Conservation (phyloP, 2,888 invertebrate genomes). For the Drosophila aldrichi region DNA sequence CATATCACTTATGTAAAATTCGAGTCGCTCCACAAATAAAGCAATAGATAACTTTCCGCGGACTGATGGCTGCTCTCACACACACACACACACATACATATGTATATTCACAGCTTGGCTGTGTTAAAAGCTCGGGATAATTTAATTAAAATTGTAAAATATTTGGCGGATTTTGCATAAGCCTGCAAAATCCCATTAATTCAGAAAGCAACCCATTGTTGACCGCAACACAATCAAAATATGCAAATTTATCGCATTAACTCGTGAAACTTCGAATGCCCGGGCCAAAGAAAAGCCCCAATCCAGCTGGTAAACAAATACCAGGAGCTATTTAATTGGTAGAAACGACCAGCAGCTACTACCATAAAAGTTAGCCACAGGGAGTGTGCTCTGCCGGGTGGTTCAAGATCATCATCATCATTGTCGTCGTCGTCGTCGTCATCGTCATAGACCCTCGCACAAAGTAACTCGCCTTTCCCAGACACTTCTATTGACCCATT, state of each 20-base stretch:
- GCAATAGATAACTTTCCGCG: conserved; percentile 28
- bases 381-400: conserved; percentile 4
- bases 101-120: conserved; percentile 37
- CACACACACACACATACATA: neutral
- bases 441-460: neutral
- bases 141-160: conserved; percentile 83
- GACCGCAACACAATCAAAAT: conserved; percentile 83
- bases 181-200: conserved; percentile 83
- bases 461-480: conserved; percentile 32
- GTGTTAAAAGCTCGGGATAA: conserved; percentile 69
- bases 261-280: conserved; percentile 71
- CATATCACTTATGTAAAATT: conserved; percentile 24
- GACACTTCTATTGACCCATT: conserved; percentile 24
- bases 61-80: conserved; percentile 8
- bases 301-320: conserved; percentile 62
- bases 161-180: conserved; percentile 81
- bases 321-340: conserved; percentile 70
- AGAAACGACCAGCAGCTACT: conserved; percentile 59
- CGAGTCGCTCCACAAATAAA: conserved; percentile 32
- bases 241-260: conserved; percentile 84
- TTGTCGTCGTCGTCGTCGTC: neutral
- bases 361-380: conserved; percentile 20
- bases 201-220: conserved; percentile 82
- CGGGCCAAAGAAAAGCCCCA: conserved; percentile 53
- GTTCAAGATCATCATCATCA: conserved; percentile 25